phyloP scores from a whole-genome alignment of 2,888 invertebrate species.

The Cosmorhoe ocellata region DNA sequence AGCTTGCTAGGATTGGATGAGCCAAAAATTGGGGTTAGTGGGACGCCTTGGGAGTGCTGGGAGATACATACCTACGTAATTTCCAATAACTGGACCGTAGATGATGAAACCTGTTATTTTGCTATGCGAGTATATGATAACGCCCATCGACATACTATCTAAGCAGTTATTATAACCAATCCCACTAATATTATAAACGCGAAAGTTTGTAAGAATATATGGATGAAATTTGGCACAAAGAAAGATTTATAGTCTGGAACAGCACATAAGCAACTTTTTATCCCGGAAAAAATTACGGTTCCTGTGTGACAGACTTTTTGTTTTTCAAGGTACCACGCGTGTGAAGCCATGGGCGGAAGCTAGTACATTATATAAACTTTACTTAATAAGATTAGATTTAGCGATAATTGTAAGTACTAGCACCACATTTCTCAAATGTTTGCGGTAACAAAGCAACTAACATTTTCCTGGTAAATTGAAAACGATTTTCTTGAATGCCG shows the following conservation, averaged over 20 bases:
- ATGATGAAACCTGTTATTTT: not conserved
- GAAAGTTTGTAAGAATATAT: no score
- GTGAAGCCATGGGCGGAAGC: no score
- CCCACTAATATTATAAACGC: no score
- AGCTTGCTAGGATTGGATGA: constrained; percentile 3
- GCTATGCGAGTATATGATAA: not conserved
- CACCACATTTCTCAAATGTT: constrained; percentile 32
- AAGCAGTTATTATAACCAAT: no score
- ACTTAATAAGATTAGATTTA: constrained; percentile 5
- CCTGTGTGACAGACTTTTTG: no score
- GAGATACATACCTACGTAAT: constrained; percentile 5
- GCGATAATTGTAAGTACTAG: constrained; percentile 26
- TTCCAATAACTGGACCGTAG: constrained; percentile 3
- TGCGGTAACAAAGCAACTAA: constrained; percentile 19
- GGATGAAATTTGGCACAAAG: no score
- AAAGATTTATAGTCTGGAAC: no score
- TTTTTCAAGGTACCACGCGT: no score
- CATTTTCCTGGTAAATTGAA: constrained; percentile 31
- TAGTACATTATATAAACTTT: no score
- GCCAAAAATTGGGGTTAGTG: constrained; percentile 9
- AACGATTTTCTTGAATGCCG: constrained; percentile 31
- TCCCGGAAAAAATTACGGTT: no score
- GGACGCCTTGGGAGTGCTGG: constrained; percentile 7
- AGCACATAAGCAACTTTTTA: no score
- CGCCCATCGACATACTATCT: no score